Base-by-base conservation (phyloP, 2,888 invertebrate species). In the Cremastinae sp. region DNA sequence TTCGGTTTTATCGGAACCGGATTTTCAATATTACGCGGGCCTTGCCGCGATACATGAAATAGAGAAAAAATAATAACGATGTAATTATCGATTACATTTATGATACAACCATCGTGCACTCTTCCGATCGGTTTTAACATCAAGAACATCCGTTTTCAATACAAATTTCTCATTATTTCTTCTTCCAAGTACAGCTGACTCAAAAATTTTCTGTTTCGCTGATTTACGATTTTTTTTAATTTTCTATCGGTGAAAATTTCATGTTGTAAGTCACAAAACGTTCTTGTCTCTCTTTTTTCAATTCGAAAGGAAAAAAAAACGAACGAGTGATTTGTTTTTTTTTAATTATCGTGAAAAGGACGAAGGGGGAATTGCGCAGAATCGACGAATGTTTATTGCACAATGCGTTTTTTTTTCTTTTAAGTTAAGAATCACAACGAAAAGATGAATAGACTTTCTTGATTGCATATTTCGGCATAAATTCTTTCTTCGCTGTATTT, bases 361-460 rank as follows among this genome's bases (percentile, higher is more conserved):
- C 14, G 45, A 34, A 38, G 43, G 47, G 41, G 14, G n/a, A 68
- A 53, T 45, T 12, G 41, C 28, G 51, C 16, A 45, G 36, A 38
- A 22, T 56, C 20, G 20, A 74, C 16, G 34, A 59, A 59, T 59
- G 64, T 66, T 16, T 75, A 75, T 75, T 75, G 74, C 74, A 75
- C 74, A 70, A 70, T 58, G 47, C 61, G 54, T 69, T 56, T 45
- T 59, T 70, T 47, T n/a, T n/a, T n/a, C n/a, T n/a, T n/a, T n/a
- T n/a, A n/a, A n/a, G 12, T 65, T 64, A 51, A 69, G 34, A 49
- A 54, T 14, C 53, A 12, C 43, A 22, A 43, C 10, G 28, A 53
- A 28, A 65, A 10, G 3, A 43, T 54, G 18, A 54, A 66, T 1
- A 18, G 22, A 54, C 3, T 12, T 12, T 43, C 10, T 14, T 43